Evolutionary conservation across 1,140 invertebrate species (phyloP), one percentile per base, ranked within the genome.

Genomic region (Drosophila rufa): DNA sequence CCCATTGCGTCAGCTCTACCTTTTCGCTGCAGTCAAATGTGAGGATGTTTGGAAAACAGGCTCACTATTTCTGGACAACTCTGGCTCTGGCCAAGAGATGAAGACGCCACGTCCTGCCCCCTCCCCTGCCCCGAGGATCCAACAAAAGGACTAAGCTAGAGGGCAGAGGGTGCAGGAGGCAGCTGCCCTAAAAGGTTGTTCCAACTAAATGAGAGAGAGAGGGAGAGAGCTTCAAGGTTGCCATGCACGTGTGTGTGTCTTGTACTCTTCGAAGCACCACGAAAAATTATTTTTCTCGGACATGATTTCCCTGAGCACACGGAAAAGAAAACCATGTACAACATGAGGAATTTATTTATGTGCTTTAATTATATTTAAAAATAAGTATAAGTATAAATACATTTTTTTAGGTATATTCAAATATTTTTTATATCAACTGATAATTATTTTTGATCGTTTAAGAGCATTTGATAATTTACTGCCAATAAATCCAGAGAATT

Each of bases 1-100:
- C 55, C 43, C 25, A 60, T 33, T n/a, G 27, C 33, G 43, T 48
- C 17, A 15, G 27, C n/a, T 19, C 19, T 48, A 50, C 45, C 56
- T 47, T 67, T 67, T 38, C 43, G 64, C n/a, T 62, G 43, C 64
- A 67, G 43, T 67, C 65, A 65, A 68, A 65, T 68, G 46, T 25
- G 66, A 47, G 38, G 46, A 65, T 65, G 59, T 65, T 38, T 48
- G 43, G 25, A 48, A 33, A 38, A 65, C 65, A 50, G 66, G 38
- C 47, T 69, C 61, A 25, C 64, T 25, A 42, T 66, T 30, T 27
- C 62, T 68, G 61, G 66, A 69, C 61, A 69, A 69, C 46, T 43
- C 27, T 48, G 27, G 36, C 27, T 60, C 27, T 60, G 30, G 33
- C 33, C 33, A 36, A 36, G n/a, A 69, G 38, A 42, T 70, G 30